Conservation (phyloP, 1,140 invertebrate genomes). For the Caenorhabditis briggsae region DNA sequence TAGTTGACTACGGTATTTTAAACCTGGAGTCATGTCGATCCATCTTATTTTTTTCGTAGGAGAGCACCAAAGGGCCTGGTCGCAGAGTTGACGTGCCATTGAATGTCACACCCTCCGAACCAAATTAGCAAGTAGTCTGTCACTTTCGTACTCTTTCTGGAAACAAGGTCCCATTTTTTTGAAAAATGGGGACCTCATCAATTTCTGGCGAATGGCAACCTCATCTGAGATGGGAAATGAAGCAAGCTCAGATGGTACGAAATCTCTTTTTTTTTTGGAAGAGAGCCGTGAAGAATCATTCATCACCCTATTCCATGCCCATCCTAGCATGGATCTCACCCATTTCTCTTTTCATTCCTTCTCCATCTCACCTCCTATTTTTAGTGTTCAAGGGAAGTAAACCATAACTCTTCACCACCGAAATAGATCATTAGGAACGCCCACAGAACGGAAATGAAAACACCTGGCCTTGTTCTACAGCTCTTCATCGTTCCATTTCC, state of each 20-base stretch:
- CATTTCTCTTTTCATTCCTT: not conserved
- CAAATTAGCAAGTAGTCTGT: too few species aligned
- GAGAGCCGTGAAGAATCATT: not conserved
- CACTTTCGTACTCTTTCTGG: too few species aligned
- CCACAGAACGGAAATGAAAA: slow-evolving; percentile 7
- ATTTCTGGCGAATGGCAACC: too few species aligned
- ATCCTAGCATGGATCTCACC: not conserved
- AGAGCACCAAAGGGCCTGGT: too few species aligned
- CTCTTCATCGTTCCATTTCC: not conserved
- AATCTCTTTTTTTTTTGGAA: not conserved
- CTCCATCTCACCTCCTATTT: not conserved
- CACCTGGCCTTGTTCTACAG: not conserved
- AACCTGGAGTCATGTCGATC: too few species aligned
- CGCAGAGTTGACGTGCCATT: too few species aligned
- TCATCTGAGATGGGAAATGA: not conserved
- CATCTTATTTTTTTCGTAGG: too few species aligned
- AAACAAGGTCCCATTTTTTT: too few species aligned
- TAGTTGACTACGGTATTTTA: too few species aligned
- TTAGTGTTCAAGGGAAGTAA: not conserved
- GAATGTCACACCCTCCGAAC: too few species aligned
- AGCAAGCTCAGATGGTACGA: not conserved
- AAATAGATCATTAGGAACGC: not conserved
- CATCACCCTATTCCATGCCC: not conserved
- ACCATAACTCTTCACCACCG: not conserved
- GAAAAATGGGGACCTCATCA: too few species aligned